A percentile compares a stretch with the other conserved stretches of the same genome.
phyloP scores from a whole-genome alignment of 2,888 invertebrate species.

The Colletes collaris region DNA sequence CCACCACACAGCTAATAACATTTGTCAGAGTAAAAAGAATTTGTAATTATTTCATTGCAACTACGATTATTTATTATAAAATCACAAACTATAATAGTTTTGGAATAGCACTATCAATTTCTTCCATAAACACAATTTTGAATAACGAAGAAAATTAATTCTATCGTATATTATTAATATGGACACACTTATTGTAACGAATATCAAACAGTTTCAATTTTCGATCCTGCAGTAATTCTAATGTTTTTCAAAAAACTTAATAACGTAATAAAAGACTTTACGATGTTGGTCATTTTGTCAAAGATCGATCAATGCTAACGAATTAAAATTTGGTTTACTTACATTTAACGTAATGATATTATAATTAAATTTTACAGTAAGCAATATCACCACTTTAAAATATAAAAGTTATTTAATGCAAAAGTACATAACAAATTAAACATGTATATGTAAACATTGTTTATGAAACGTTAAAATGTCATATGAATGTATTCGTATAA shows the following conservation, averaged over 20 bases:
- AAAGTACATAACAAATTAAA: background rate
- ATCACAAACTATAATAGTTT: too few relatives aligned
- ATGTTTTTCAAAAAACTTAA: background rate
- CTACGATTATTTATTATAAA: too few relatives aligned
- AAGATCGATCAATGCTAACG: background rate
- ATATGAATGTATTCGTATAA: too few relatives aligned
- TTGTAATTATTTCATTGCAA: too few relatives aligned
- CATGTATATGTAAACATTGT: too few relatives aligned
- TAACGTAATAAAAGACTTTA: background rate
- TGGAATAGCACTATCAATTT: too few relatives aligned
- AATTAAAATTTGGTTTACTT: slow-evolving; percentile 8
- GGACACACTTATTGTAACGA: background rate
- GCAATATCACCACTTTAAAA: background rate
- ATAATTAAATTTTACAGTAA: background rate
- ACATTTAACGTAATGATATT: slow-evolving; percentile 1
- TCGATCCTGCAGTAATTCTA: background rate
- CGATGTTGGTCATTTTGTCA: background rate
- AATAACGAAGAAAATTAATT: too few relatives aligned
- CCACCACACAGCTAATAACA: too few relatives aligned
- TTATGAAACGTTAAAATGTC: too few relatives aligned
- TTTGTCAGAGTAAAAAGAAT: too few relatives aligned
- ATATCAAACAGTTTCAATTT: slow-evolving; percentile 7
- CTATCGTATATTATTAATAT: background rate
- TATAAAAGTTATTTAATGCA: background rate
- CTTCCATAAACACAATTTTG: too few relatives aligned